Conservation (phyloP, 2,797 vertebrate genomes). For the Telmatherina bonti region DNA sequence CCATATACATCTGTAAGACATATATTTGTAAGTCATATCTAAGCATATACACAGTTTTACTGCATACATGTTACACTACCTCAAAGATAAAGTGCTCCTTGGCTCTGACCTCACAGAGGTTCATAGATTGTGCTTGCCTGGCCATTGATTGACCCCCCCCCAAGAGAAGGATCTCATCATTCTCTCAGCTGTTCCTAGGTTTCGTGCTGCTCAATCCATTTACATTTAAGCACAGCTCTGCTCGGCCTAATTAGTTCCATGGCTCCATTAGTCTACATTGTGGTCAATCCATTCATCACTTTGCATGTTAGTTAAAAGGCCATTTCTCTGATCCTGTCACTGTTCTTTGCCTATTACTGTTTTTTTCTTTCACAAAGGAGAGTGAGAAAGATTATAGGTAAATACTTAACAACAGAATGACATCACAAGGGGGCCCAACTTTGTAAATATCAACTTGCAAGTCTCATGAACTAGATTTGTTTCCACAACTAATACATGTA, state of each 20-base stretch:
- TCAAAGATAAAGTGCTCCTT: slow-evolving; percentile 35
- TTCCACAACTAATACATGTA: not conserved
- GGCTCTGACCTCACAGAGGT: slow-evolving; percentile 31
- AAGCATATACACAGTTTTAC: not conserved
- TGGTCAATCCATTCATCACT: slow-evolving; percentile 83
- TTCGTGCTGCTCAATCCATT: slow-evolving; percentile 82
- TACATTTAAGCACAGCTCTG: slow-evolving; percentile 85
- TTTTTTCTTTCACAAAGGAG: slow-evolving; percentile 39
- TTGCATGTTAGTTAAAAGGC: slow-evolving; percentile 82
- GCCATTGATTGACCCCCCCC: slow-evolving; percentile 80
- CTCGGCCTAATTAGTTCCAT: slow-evolving; percentile 85
- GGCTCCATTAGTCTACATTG: slow-evolving; percentile 85
- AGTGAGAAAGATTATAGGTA: slow-evolving; percentile 62
- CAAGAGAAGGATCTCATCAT: slow-evolving; percentile 79
- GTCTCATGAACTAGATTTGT: slow-evolving; percentile 12
- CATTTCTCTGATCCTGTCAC: slow-evolving; percentile 77
- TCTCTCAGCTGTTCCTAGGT: slow-evolving; percentile 78
- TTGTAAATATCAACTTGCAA: slow-evolving; percentile 16
- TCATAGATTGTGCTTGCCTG: slow-evolving; percentile 63
- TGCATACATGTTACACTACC: not conserved
- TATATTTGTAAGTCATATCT: slow-evolving; percentile 14
- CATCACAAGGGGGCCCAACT: slow-evolving; percentile 37
- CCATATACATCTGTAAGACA: slow-evolving; percentile 13
- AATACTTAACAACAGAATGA: slow-evolving; percentile 59
- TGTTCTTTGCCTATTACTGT: slow-evolving; percentile 66